These are phyloP conservation scores for Clytia hemisphaerica DNA, from an alignment of 30 jellyfish, hydroid and myxozoan species.

Conservation along the genomic window DNA sequence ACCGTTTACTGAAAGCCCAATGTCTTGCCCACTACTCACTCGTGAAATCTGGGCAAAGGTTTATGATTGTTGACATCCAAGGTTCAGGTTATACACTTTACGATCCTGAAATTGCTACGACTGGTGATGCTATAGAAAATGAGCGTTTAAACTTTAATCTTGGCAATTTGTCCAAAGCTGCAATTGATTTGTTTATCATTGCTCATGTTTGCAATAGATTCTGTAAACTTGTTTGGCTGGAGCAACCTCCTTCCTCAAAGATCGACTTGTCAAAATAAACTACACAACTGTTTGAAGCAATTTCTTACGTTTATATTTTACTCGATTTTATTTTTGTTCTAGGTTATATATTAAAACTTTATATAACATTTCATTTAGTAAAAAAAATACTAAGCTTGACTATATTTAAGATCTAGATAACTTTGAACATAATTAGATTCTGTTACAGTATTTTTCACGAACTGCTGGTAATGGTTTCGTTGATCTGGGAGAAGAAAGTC, in stretches of 20 bases:
- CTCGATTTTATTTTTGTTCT: no score
- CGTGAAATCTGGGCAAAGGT: slow-evolving; percentile 5
- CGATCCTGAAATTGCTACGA: slow-evolving; percentile 37
- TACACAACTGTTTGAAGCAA: background rate
- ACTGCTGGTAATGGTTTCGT: no score
- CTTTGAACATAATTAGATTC: no score
- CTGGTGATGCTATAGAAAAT: slow-evolving; percentile 17
- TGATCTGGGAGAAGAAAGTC: no score
- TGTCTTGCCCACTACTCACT: slow-evolving; percentile 20
- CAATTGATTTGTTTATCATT: slow-evolving; percentile 1
- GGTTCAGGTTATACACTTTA: slow-evolving; percentile 13
- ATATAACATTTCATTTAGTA: no score
- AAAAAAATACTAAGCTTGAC: no score
- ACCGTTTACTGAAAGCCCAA: slow-evolving; percentile 21
- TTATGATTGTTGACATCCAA: slow-evolving; percentile 23
- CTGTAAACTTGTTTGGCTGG: slow-evolving; percentile 6
- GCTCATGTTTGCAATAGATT: background rate
- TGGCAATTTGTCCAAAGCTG: slow-evolving; percentile 15
- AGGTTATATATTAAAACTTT: no score
- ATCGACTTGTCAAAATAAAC: background rate
- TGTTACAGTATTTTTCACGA: no score
- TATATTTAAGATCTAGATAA: no score
- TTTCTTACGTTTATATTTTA: no score
- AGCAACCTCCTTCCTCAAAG: background rate
- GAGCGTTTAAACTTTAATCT: slow-evolving; percentile 16